Evolutionary conservation across 2,113 vertebrate species (phyloP).

Genomic region (Pedionomus torquatus): DNA sequence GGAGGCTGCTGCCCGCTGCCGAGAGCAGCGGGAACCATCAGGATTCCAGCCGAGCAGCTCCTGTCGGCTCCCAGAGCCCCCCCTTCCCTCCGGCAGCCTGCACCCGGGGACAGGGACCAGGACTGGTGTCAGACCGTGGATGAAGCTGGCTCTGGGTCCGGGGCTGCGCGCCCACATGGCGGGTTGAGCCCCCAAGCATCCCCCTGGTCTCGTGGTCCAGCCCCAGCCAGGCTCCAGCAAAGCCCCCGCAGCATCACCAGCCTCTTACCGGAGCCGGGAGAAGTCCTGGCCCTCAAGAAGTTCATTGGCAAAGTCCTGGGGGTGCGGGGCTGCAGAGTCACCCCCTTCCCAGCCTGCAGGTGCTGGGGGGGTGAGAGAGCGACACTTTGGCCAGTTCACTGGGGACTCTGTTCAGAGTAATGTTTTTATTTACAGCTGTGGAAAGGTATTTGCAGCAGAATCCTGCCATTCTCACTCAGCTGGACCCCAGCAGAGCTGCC

Average conservation of each 20-base stretch:
- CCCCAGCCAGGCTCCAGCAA: background rate
- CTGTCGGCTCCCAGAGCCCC: background rate
- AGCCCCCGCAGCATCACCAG: background rate
- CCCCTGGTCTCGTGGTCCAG: fast-evolving
- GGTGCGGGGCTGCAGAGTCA: background rate
- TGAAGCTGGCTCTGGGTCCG: fast-evolving
- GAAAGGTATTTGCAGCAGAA: background rate
- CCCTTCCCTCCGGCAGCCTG: background rate
- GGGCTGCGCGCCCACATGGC: fast-evolving
- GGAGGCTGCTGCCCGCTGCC: background rate
- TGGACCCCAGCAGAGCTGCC: background rate
- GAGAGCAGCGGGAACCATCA: fast-evolving
- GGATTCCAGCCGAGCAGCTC: background rate
- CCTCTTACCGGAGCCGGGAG: fast-evolving
- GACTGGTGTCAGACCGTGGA: fast-evolving
- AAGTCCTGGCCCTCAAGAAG: background rate
- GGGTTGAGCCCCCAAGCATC: background rate
- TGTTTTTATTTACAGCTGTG: background rate
- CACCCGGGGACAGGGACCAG: fast-evolving
- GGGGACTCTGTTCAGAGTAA: fast-evolving
- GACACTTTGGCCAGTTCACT: background rate
- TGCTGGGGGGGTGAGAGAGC: fast-evolving
- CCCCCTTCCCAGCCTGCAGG: background rate
- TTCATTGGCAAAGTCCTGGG: background rate
- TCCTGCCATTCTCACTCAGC: fast-evolving